Base-by-base conservation (phyloP, 2,888 invertebrate species). In the Eupithecia subfuscata region DNA sequence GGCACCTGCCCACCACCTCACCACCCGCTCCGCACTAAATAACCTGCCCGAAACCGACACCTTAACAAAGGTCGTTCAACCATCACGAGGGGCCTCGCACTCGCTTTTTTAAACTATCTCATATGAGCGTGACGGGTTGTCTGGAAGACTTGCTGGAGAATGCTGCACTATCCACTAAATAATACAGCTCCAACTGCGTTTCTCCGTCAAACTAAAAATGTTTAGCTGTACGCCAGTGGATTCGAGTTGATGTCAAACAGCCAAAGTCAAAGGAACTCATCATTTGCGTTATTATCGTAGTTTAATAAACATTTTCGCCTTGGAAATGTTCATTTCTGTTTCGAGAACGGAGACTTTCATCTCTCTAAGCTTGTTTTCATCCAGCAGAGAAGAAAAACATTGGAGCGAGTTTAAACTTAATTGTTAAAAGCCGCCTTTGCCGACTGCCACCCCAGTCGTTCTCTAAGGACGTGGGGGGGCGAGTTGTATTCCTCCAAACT, bases 61-160 rank as follows among this genome's bases (percentile, higher is more conserved):
- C 94, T 94, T 92, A 91, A 89, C 91, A 92, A 91, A 94, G 95
- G 95, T 94, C 94, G 93, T 95, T 95, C 95, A 95, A 95, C 95
- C 93, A 88, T 91, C 90, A 90, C 88, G 85, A 87, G 85, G 85
- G 85, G 88, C 88, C 88, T 86, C 85, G 87, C 76, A 79, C 76
- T 80, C 88, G 86, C 37, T 88, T 89, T 89, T 88, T 90, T 88
- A 84, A 86, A 83, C 81, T 79, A 79, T 75, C 75, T 73, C 75
- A 73, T 71, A 71, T 74, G 79, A 75, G 68, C 63, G 71, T 73
- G 74, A 69, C 37, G 74, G 71, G 45, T 60, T 40, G 72, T 73
- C 73, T 75, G 70, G 71, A 75, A 43, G 43, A 60, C 45, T 43
- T 5, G 40, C n/a, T 22, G 40, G 65, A n/a, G 11, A 67, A 67